Evolutionary conservation across 2,113 vertebrate species (phyloP).

Genomic region (Cyprinus carpio): DNA sequence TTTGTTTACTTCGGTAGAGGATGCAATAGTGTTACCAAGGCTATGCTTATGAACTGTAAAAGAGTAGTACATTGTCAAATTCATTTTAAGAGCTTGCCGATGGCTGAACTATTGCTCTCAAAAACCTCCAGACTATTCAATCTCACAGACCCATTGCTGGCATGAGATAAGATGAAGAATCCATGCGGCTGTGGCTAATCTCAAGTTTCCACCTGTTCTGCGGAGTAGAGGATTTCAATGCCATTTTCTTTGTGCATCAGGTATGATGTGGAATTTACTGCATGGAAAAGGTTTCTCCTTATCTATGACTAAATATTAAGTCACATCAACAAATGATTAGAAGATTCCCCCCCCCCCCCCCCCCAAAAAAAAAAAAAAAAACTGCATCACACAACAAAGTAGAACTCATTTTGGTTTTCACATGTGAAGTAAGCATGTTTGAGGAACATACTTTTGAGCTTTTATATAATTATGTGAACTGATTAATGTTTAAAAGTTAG

Average conservation of each 20-base stretch:
- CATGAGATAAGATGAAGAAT: slow-evolving; percentile 77
- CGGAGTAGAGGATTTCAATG: slow-evolving; percentile 74
- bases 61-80: slow-evolving; percentile 71
- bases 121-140: slow-evolving; percentile 75
- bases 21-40: slow-evolving; percentile 10
- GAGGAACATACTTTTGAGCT: not conserved
- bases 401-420: not conserved
- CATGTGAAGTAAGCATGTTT: not conserved
- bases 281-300: slow-evolving; percentile 61
- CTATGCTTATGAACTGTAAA: slow-evolving; percentile 60
- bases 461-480: not conserved
- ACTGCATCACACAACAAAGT: not conserved
- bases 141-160: slow-evolving; percentile 73
- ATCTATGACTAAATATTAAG: slow-evolving; percentile 29
- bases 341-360: slow-evolving; percentile 50
- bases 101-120: slow-evolving; percentile 73
- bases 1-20: slow-evolving; percentile 24
- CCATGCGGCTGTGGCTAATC: slow-evolving; percentile 78
- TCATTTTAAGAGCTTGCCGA: slow-evolving; percentile 71
- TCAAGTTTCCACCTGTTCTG: slow-evolving; percentile 72
- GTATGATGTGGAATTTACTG: slow-evolving; percentile 74
- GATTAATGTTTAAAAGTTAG: not conserved
- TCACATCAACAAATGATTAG: slow-evolving; percentile 70
- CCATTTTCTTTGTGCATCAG: slow-evolving; percentile 68
- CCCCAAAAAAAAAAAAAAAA: not conserved